Evolutionary conservation across 2,113 vertebrate genomes (phyloP).

Genomic region (Rhodinocichla rosea): DNA sequence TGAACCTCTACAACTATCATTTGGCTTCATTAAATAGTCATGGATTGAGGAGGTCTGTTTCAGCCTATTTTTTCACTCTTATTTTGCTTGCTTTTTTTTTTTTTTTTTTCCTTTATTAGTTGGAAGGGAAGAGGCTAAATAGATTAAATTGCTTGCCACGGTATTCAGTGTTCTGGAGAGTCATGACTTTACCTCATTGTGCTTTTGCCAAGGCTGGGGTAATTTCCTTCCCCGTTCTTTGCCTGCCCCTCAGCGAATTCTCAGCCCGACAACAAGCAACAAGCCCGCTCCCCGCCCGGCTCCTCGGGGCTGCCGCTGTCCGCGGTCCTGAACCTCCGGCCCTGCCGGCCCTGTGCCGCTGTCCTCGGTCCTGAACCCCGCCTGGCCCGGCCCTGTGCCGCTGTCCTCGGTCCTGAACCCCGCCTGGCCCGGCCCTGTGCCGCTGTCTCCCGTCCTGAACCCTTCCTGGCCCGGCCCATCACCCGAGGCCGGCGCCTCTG

Average conservation of each 20-base stretch:
- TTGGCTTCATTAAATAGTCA: constrained; percentile 11
- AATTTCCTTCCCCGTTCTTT: background rate
- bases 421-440: background rate
- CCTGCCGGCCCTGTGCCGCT: background rate
- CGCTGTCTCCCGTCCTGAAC: background rate
- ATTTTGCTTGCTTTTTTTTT: background rate
- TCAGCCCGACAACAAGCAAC: background rate
- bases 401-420: background rate
- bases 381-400: background rate
- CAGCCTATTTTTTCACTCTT: background rate
- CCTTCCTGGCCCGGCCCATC: background rate
- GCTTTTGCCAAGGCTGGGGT: background rate
- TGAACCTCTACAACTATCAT: background rate
- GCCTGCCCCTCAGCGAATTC: background rate
- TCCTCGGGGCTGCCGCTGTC: background rate
- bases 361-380: background rate
- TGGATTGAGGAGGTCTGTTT: background rate
- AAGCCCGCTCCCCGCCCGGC: background rate
- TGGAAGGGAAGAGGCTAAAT: background rate
- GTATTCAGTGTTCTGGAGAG: background rate
- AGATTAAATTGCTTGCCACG: background rate
- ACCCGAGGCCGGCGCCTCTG: background rate
- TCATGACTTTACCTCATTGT: background rate
- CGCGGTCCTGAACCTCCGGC: background rate
- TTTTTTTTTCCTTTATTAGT: fast-evolving